Evolutionary conservation across 2,113 vertebrate species (phyloP).

Genomic region (Gallinago jamesoni): DNA sequence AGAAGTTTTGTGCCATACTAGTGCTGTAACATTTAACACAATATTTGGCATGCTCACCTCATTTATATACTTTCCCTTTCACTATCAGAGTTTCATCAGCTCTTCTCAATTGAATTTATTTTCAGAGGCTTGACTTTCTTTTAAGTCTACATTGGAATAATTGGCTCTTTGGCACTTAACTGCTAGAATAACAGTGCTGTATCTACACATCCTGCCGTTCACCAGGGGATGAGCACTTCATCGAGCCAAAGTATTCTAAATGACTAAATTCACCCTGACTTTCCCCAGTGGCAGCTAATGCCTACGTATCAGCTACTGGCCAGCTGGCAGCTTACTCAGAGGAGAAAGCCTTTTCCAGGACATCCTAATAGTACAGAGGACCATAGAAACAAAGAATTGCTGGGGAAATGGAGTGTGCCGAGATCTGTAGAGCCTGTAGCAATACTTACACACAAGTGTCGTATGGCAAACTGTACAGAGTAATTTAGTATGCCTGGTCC

Average conservation of each 20-base stretch:
- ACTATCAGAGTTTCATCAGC: background rate
- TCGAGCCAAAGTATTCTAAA: background rate
- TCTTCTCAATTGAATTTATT: background rate
- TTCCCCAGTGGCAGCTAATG: constrained; percentile 1
- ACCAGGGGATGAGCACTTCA: background rate
- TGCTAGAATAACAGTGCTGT: background rate
- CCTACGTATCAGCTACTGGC: background rate
- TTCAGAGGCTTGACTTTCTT: background rate
- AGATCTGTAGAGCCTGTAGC: background rate
- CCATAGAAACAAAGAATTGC: background rate
- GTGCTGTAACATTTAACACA: background rate
- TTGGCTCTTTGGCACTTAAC: background rate
- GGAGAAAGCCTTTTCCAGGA: background rate
- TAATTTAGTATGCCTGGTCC: background rate
- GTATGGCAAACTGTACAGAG: background rate
- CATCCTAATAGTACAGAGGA: background rate
- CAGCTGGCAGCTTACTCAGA: background rate
- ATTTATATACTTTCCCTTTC: background rate
- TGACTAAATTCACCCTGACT: background rate
- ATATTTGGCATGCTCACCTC: background rate
- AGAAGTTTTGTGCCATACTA: background rate
- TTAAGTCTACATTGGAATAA: background rate
- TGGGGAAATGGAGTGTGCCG: accelerated
- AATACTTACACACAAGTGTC: background rate
- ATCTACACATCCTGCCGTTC: background rate